phyloP scores from a whole-genome alignment of 2,113 vertebrate species.

The Pelodiscus sinensis region DNA sequence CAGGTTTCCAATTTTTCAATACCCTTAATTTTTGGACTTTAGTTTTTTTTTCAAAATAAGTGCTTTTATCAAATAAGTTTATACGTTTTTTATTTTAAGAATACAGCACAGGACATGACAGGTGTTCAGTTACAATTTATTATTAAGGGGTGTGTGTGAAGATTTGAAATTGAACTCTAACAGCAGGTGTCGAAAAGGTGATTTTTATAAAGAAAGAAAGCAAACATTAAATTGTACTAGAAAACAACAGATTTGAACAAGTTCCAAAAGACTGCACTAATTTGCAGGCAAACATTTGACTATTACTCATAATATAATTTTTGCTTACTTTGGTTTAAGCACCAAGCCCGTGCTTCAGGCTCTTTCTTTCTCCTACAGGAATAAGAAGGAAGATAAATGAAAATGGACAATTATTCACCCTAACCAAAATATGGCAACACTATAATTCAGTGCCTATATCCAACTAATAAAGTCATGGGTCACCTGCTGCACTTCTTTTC shows the following conservation, averaged over 20 bases:
- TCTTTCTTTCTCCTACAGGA: not conserved
- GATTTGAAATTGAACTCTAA: slow-evolving; percentile 28
- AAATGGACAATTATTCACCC: not conserved
- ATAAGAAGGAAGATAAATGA: not conserved
- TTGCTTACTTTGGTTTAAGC: too few species aligned
- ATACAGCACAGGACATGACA: slow-evolving; percentile 12
- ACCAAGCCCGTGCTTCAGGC: too few species aligned
- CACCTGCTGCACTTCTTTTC: not conserved
- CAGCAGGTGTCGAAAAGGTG: slow-evolving; percentile 12
- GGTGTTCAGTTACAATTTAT: slow-evolving; percentile 49
- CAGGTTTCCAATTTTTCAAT: too few species aligned
- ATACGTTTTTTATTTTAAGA: not conserved
- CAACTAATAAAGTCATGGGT: not conserved
- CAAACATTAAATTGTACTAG: not conserved
- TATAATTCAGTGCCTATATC: not conserved
- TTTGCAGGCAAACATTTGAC: slow-evolving; percentile 6
- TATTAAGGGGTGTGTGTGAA: slow-evolving; percentile 20
- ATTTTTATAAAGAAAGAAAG: not conserved
- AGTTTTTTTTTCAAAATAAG: not conserved
- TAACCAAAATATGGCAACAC: not conserved
- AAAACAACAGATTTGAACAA: slow-evolving; percentile 45
- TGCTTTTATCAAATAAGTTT: not conserved
- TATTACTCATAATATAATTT: too few species aligned
- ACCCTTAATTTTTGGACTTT: accelerated
- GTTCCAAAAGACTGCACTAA: slow-evolving; percentile 57